Percentiles rank a stretch among this genome's conserved stretches.
These are phyloP conservation scores for Sturnus vulgaris DNA, from an alignment of 2,113 vertebrate genomes.

Conservation along the genomic window DNA sequence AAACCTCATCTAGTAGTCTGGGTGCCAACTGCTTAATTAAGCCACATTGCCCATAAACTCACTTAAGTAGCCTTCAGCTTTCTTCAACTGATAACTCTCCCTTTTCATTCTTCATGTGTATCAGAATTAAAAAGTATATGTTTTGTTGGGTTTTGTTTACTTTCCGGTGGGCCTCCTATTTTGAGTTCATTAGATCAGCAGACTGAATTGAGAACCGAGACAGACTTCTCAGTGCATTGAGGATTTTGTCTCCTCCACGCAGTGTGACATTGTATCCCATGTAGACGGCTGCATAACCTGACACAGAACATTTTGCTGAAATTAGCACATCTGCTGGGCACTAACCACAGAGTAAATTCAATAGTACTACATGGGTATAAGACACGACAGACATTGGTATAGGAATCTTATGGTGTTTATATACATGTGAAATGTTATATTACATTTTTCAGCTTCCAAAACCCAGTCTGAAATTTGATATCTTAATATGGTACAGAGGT, in stretches of 20 bases:
- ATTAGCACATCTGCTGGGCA: background rate
- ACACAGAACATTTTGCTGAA: background rate
- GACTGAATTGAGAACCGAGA: background rate
- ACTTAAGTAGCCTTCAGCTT: background rate
- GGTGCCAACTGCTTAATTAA: background rate
- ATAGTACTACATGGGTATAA: background rate
- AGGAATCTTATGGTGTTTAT: background rate
- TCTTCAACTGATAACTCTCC: background rate
- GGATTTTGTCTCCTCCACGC: background rate
- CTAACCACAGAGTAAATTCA: background rate
- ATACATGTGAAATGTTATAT: background rate
- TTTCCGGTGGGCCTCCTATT: background rate
- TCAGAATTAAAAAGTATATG: background rate
- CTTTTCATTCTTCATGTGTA: background rate
- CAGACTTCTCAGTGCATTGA: background rate
- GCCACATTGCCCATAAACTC: background rate
- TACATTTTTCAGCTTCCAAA: conserved; percentile 1
- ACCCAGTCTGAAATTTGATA: background rate
- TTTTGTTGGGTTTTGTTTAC: background rate
- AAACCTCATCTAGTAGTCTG: background rate
- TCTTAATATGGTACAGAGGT: background rate
- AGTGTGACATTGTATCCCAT: background rate
- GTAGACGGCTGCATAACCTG: background rate
- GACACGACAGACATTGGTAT: background rate
- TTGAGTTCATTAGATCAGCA: background rate